Conservation (phyloP, 2,113 vertebrate genomes). For the Beaufortia kweichowensis region DNA sequence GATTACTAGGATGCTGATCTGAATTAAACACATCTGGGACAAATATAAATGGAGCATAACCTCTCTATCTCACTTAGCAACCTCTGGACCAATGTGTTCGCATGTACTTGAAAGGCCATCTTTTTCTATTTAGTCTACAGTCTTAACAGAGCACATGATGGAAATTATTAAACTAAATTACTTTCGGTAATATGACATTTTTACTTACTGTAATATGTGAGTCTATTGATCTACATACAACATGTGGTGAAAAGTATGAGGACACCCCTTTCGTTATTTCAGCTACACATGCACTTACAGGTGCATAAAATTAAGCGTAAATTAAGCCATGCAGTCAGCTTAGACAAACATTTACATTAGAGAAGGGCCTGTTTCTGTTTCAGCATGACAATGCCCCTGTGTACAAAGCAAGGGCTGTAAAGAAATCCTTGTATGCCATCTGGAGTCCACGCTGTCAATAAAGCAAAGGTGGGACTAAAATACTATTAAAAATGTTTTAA, state of each 20-base stretch:
- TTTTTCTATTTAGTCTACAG: constrained; percentile 14
- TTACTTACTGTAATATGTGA: not conserved
- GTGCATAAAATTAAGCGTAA: too few species aligned
- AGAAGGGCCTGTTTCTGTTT: too few species aligned
- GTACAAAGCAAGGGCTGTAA: too few species aligned
- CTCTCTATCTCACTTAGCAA: constrained; percentile 5
- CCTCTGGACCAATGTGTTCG: constrained; percentile 10
- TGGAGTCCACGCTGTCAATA: too few species aligned
- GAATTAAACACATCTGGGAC: constrained; percentile 37
- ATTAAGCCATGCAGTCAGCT: too few species aligned
- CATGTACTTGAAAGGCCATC: constrained; percentile 27
- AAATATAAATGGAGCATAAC: constrained; percentile 19
- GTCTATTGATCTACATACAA: not conserved
- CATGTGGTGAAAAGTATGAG: not conserved
- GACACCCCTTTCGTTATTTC: not conserved
- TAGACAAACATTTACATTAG: too few species aligned
- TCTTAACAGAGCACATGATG: not conserved
- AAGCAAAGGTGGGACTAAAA: too few species aligned
- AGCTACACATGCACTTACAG: too few species aligned
- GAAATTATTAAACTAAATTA: not conserved
- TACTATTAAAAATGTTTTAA: too few species aligned
- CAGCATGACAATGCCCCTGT: too few species aligned
- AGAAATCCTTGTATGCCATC: too few species aligned
- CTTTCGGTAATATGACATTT: not conserved
- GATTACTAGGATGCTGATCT: constrained; percentile 8